A percentile compares a stretch with the other conserved stretches of the same genome.
These are phyloP conservation scores for Caenorhabditis doughertyi DNA, from an alignment of 2,888 invertebrate species.

Conservation along the genomic window DNA sequence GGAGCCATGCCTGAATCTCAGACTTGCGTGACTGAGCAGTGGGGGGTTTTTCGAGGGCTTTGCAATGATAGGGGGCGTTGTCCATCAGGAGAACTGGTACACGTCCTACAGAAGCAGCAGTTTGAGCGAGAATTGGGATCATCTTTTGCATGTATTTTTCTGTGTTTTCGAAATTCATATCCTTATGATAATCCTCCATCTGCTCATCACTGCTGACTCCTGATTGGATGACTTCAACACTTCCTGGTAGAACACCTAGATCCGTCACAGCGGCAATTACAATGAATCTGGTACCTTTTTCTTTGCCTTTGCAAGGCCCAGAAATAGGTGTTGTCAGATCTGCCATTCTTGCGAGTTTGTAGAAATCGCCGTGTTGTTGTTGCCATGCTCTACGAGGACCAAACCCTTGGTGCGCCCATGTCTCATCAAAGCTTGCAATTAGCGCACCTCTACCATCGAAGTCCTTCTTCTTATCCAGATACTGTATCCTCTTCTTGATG, in stretches of 20 bases:
- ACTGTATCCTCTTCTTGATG: too few relatives aligned
- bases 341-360: not conserved
- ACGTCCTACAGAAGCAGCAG: not conserved
- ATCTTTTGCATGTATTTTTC: not conserved
- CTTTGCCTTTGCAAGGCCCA: not conserved
- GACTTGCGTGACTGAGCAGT: not conserved
- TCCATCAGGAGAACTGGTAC: not conserved
- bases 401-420: conserved; percentile 2
- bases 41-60: not conserved
- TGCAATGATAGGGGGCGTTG: conserved; percentile 15
- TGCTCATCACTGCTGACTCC: not conserved
- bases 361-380: not conserved
- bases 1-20: not conserved
- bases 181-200: not conserved
- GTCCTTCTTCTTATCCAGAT: too few relatives aligned
- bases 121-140: not conserved
- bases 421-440: conserved; percentile 9
- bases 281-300: not conserved
- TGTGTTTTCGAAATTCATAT: not conserved
- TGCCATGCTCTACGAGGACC: not conserved
- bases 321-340: not conserved
- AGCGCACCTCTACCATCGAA: too few relatives aligned
- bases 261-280: not conserved
- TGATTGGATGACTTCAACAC: not conserved
- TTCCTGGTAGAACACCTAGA: not conserved